A percentile compares a stretch with the other conserved stretches of the same genome.
phyloP scores from a whole-genome alignment of 2,797 vertebrate genomes.

The Pelobates cultripes region DNA sequence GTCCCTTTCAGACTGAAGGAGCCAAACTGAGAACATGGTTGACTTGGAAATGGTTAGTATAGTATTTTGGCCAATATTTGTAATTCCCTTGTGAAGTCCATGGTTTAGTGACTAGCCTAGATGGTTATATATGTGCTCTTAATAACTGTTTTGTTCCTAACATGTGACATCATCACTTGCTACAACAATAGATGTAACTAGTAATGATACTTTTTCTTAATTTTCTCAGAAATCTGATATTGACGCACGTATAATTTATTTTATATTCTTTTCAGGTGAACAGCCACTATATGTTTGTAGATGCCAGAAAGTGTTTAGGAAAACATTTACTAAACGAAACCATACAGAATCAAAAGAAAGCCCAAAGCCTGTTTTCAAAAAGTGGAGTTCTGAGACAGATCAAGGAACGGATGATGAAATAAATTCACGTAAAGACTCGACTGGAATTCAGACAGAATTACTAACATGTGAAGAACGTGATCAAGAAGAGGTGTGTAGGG shows the following conservation, averaged over 20 bases:
- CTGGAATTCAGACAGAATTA: constrained; percentile 66
- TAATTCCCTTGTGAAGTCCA: too few species aligned
- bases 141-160: too few species aligned
- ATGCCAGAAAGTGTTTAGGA: constrained; percentile 60
- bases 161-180: too few species aligned
- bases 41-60: too few species aligned
- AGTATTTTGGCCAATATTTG: too few species aligned
- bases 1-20: too few species aligned
- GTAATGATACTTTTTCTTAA: not conserved
- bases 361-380: constrained; percentile 61
- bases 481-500: constrained; percentile 54
- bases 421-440: constrained; percentile 54
- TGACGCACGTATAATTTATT: too few species aligned
- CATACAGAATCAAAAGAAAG: constrained; percentile 62
- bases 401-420: constrained; percentile 67
- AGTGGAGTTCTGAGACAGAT: constrained; percentile 61
- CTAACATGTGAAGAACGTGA: constrained; percentile 61
- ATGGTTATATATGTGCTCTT: too few species aligned
- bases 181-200: too few species aligned
- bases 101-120: too few species aligned
- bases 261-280: constrained; percentile 61
- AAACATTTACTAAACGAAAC: constrained; percentile 68
- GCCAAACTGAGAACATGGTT: too few species aligned
- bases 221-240: too few species aligned
- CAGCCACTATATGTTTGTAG: constrained; percentile 60